phyloP scores from a whole-genome alignment of 2,113 vertebrate species.

The Zosterops pallidus region DNA sequence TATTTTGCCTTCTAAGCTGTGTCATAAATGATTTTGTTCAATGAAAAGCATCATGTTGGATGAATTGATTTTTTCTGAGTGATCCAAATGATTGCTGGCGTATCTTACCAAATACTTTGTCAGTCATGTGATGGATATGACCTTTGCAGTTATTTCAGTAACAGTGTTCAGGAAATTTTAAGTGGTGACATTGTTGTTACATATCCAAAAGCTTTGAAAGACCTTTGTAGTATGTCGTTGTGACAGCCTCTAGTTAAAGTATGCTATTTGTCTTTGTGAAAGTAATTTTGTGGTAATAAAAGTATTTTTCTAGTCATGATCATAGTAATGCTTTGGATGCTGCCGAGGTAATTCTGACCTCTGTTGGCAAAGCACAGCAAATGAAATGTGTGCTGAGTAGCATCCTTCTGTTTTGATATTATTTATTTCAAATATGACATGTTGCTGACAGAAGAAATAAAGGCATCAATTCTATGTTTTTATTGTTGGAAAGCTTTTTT shows the following conservation, averaged over 20 bases:
- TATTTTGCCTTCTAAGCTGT: background rate
- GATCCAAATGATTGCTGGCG: background rate
- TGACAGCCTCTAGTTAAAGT: background rate
- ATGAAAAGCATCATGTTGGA: background rate
- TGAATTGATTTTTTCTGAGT: background rate
- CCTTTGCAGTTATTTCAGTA: background rate
- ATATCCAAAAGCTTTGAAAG: background rate
- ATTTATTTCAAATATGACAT: background rate
- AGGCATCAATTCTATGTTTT: background rate
- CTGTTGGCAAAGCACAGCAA: conserved; percentile 56
- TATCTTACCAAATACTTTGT: background rate
- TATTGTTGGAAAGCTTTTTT: background rate
- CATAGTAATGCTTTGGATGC: background rate
- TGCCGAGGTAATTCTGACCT: conserved; percentile 51
- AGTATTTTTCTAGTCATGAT: background rate
- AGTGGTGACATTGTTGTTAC: background rate
- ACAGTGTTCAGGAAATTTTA: background rate
- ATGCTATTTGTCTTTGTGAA: background rate
- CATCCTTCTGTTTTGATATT: background rate
- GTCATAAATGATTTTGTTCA: background rate
- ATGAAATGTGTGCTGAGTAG: background rate
- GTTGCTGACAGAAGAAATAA: background rate
- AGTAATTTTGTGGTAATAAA: background rate
- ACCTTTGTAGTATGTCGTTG: background rate
- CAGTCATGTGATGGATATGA: background rate